Conservation (phyloP, 2,113 vertebrate genomes). For the Tylochromis polylepis region DNA sequence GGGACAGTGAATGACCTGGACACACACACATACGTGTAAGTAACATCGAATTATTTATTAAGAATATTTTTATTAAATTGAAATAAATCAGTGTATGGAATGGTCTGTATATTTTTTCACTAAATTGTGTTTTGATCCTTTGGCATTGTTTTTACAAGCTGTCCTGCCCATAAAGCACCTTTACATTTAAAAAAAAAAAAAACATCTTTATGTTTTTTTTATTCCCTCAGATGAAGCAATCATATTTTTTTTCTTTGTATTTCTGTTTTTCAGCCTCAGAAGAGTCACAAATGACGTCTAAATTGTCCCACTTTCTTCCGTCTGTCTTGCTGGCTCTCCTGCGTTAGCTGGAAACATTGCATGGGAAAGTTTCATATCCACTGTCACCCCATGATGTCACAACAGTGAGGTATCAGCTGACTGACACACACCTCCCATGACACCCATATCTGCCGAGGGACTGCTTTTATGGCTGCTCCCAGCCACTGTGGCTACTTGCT, state of each 20-base stretch:
- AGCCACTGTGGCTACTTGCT: not conserved
- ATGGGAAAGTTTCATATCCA: slow-evolving; percentile 1
- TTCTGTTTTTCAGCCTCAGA: not conserved
- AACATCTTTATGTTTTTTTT: rapidly evolving
- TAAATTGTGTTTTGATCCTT: not conserved
- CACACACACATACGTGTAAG: not conserved
- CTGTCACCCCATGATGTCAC: slow-evolving; percentile 35
- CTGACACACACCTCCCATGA: slow-evolving; percentile 19
- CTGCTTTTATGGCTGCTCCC: not conserved
- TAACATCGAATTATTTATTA: not conserved
- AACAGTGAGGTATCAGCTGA: slow-evolving; percentile 49
- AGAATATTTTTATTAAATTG: not conserved
- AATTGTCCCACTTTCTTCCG: not conserved
- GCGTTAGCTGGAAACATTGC: not conserved
- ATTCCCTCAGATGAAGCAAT: not conserved
- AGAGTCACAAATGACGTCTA: not conserved
- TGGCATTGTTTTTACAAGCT: not conserved
- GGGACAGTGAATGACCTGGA: not conserved
- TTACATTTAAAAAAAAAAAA: too few relatives aligned
- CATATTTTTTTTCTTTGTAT: not conserved
- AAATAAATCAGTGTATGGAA: not conserved
- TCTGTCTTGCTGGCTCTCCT: not conserved
- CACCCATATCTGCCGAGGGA: not conserved
- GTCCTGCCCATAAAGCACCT: not conserved
- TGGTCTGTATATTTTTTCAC: not conserved